Evolutionary conservation across 2,113 vertebrate genomes (phyloP), one percentile per base, ranked within the genome.

Genomic region (Pomatostomus ruficeps): DNA sequence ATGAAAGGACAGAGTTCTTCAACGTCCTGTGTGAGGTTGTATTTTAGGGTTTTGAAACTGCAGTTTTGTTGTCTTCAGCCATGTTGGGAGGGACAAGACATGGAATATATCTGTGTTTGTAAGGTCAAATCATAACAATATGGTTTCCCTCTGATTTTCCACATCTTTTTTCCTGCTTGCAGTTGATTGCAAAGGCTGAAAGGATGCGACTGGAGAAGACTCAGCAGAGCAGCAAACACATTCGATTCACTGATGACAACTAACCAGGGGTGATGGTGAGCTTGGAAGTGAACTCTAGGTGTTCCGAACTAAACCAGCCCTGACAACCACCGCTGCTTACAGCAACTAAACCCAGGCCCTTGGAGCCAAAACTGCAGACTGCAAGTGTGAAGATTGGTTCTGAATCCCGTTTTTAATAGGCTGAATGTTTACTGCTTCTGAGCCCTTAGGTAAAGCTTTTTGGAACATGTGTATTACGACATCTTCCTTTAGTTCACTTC

Each of bases 181-280:
- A 99, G 99, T 96, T 99, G 96, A 99, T 99, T 95, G 98, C 98
- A 84, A 99, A 99, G 98, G 99, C 99, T 12, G 99, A 99, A 95
- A 99, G 98, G 96, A 99, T 99, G 94, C 98, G 99, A 91, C 97
- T 99, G 1, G 98, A 98, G 55, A 98, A 98, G 82, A 98, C 99
- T 54, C 99, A 98, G 79, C 98, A 99, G 93, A 98, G 98, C 20
- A 97, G 98, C 91, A 98, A 99, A 90, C 99, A 99, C 93, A 99
- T 99, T 72, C 98, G 95, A 38, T 99, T 99, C 94, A 97, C 95
- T 81, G 98, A 98, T 35, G 98, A 98, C 24, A 97, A 98, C 82
- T 99, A 95, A 98, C 55, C 78, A 11, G 58, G 42, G 40, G 9
- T 61, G 36, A 26, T 23, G 33, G 48, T 54, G 63, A 33, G 70